Conservation (phyloP, 2,888 invertebrate species). For the Caenorhabditis sinica region DNA sequence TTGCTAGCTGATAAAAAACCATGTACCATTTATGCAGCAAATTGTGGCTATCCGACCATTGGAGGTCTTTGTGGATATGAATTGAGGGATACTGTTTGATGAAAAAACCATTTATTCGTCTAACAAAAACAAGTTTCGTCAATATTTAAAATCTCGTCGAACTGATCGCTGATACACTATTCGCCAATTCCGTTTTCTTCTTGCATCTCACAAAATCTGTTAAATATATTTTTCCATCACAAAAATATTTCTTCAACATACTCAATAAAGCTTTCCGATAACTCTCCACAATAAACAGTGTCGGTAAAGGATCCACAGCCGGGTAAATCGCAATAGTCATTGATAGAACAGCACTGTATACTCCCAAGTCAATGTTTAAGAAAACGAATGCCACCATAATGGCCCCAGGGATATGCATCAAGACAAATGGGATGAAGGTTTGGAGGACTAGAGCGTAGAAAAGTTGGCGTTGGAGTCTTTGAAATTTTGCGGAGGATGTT, state of each 20-base stretch:
- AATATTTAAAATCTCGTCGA: background rate
- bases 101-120: too few species aligned
- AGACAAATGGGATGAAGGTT: conserved; percentile 16
- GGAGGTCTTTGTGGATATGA: too few species aligned
- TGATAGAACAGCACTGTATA: background rate
- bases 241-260: background rate
- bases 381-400: background rate
- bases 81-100: too few species aligned
- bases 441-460: conserved; percentile 13
- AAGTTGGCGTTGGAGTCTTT: conserved; percentile 18
- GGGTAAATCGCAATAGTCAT: conserved; percentile 25
- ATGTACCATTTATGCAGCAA: too few species aligned
- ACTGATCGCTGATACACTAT: background rate
- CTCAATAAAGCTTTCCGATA: background rate
- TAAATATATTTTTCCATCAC: background rate
- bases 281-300: conserved; percentile 2
- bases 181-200: background rate
- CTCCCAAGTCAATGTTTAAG: conserved; percentile 4
- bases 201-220: background rate
- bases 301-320: background rate
- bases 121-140: background rate
- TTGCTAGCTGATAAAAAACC: too few species aligned
- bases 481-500: background rate
- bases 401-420: conserved; percentile 13
- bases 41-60: too few species aligned